Conservation (phyloP, 2,888 invertebrate species). For the Lasioglossum marginatum region DNA sequence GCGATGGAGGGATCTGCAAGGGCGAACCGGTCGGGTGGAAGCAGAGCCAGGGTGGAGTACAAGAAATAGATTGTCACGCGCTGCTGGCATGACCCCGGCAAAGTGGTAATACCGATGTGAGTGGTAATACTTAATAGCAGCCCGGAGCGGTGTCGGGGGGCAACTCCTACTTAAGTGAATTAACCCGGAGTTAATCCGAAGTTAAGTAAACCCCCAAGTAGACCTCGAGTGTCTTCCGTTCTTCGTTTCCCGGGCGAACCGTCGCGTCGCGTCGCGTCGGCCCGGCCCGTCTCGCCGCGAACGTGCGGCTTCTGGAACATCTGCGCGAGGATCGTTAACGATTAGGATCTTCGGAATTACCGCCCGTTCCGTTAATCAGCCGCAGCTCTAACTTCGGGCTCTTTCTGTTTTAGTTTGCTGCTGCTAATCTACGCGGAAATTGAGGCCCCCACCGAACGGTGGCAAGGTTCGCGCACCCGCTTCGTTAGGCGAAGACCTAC, state of each 20-base stretch:
- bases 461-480: not conserved
- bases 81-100: constrained; percentile 66
- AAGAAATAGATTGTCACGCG: constrained; percentile 57
- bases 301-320: constrained; percentile 23
- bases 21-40: constrained; percentile 19
- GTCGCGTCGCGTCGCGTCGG: not conserved
- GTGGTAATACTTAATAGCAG: constrained; percentile 82
- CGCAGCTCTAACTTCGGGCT: constrained; percentile 35
- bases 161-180: constrained; percentile 83
- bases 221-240: constrained; percentile 75
- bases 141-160: constrained; percentile 80
- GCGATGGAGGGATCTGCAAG: not conserved
- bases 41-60: constrained; percentile 27
- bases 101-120: constrained; percentile 80
- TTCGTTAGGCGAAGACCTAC: constrained; percentile 8
- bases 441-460: not conserved
- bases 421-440: constrained; percentile 32
- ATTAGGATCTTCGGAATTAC: constrained; percentile 55
- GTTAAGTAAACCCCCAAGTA: constrained; percentile 83
- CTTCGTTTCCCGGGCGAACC: constrained; percentile 56
- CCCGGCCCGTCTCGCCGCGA: constrained; percentile 9
- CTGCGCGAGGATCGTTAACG: constrained; percentile 46
- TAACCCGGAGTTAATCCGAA: constrained; percentile 83
- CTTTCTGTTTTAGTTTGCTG: constrained; percentile 42
- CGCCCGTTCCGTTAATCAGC: constrained; percentile 27